Evolutionary conservation across 2,797 vertebrate genomes (phyloP).

Genomic region (Loris lydekkerianus): DNA sequence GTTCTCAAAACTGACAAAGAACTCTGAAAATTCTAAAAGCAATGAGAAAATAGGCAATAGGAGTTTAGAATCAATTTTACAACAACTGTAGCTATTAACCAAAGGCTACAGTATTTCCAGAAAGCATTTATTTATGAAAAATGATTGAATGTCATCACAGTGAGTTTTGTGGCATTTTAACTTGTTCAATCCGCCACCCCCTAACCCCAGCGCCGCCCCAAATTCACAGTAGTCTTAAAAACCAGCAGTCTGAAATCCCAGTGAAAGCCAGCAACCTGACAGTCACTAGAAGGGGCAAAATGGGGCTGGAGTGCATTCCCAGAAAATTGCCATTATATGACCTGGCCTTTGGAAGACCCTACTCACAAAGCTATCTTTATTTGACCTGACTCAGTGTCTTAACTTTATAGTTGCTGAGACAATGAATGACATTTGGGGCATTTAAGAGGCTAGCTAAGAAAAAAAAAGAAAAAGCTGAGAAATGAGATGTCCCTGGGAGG

Average conservation of each 20-base stretch:
- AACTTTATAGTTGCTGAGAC: background rate
- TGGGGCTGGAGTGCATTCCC: background rate
- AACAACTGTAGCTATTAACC: background rate
- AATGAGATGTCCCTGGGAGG: background rate
- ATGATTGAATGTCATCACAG: background rate
- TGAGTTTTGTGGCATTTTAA: background rate
- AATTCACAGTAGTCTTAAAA: background rate
- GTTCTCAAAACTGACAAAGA: background rate
- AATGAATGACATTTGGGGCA: background rate
- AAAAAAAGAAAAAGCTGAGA: background rate
- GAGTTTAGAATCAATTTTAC: background rate
- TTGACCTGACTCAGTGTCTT: background rate
- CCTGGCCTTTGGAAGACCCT: background rate
- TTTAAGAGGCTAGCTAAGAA: background rate
- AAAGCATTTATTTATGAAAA: background rate
- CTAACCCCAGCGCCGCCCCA: background rate
- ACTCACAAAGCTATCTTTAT: background rate
- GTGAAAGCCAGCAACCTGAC: background rate
- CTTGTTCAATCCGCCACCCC: background rate
- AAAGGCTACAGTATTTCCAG: conserved; percentile 9
- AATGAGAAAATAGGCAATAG: conserved; percentile 6
- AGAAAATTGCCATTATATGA: background rate
- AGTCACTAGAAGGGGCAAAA: background rate
- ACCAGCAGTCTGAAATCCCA: background rate
- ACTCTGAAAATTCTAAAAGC: background rate